Evolutionary conservation across 2,113 vertebrate genomes (phyloP), one percentile per base, ranked within the genome.

Genomic region (Rousettus leschenaultii): DNA sequence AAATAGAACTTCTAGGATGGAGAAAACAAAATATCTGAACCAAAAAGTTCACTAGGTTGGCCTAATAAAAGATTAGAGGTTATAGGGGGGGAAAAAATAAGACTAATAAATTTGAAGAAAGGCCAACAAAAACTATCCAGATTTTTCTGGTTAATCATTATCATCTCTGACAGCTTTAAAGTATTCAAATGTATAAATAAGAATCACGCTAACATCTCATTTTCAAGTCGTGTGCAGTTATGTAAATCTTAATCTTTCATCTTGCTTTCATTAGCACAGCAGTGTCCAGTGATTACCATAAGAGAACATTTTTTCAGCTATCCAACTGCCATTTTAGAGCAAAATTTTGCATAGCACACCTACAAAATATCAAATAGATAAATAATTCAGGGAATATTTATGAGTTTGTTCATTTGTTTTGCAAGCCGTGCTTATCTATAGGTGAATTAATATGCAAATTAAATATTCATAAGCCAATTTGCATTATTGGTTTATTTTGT

Each of bases 321-420:
- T 83, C 77, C 66, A 70, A 63, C 78, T 89, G 79, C 71, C 84
- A 77, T 73, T 77, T 63, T 84, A 94, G 71, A 96, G 63, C 19
- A 57, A 86, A 59, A 28, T 2, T 84, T 93, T 96, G 38, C 40
- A 93, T 84, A 93, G 91, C 38, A n/a, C 7, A 71, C 24, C 59
- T 78, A 95, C 63, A 93, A 84, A 89, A 73, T 83, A 95, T 43
- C 38, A 71, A 84, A 40, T 71, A 89, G 80, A 94, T 96, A 94
- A 86, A 92, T 97, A 96, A 96, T 94, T 94, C 89, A 91, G 30
- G 48, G 86, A 89, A 93, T 95, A 95, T 95, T 96, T 96, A 78
- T 96, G 92, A 94, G 48, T 77, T 86, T 86, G 92, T 91, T 95
- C 91, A 80, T 95, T 97, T 92, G 75, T 93, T 96, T 96, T 93